phyloP scores from a whole-genome alignment of 2,888 invertebrate genomes.

The Volucella inflata region DNA sequence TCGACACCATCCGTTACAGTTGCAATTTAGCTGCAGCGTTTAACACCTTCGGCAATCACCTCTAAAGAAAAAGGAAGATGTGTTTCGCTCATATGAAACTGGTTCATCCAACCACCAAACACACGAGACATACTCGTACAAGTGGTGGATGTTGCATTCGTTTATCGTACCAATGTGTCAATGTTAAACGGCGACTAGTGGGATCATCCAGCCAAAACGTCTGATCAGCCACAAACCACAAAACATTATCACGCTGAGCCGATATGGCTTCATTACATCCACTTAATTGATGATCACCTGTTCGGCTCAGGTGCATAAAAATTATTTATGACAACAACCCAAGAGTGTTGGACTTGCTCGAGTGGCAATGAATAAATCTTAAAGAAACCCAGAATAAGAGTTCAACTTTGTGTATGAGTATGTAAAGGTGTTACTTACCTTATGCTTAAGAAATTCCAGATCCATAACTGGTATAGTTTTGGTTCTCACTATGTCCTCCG shows the following conservation, averaged over 20 bases:
- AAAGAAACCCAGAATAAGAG: neutral
- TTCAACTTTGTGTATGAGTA: neutral
- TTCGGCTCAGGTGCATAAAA: slow-evolving; percentile 63
- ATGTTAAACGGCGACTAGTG: slow-evolving; percentile 57
- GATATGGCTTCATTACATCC: slow-evolving; percentile 76
- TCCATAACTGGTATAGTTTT: slow-evolving; percentile 88
- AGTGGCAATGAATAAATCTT: slow-evolving; percentile 27
- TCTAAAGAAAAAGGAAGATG: slow-evolving; percentile 56
- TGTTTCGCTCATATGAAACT: slow-evolving; percentile 33
- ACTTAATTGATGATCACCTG: slow-evolving; percentile 74
- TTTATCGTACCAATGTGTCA: slow-evolving; percentile 72
- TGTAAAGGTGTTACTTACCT: slow-evolving; percentile 83
- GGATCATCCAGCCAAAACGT: slow-evolving; percentile 32
- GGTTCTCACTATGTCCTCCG: slow-evolving; percentile 89
- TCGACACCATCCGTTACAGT: slow-evolving; percentile 37
- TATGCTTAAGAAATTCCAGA: slow-evolving; percentile 88
- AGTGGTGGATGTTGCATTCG: slow-evolving; percentile 48
- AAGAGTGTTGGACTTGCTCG: slow-evolving; percentile 59
- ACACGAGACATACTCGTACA: slow-evolving; percentile 31
- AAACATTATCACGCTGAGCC: slow-evolving; percentile 75
- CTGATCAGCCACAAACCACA: slow-evolving; percentile 55
- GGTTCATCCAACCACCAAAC: slow-evolving; percentile 57
- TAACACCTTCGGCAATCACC: slow-evolving; percentile 67
- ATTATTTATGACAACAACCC: slow-evolving; percentile 68
- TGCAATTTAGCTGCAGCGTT: slow-evolving; percentile 49